These are phyloP conservation scores for Aphidius gifuensis DNA, from an alignment of 1,140 invertebrate species.

Conservation along the genomic window DNA sequence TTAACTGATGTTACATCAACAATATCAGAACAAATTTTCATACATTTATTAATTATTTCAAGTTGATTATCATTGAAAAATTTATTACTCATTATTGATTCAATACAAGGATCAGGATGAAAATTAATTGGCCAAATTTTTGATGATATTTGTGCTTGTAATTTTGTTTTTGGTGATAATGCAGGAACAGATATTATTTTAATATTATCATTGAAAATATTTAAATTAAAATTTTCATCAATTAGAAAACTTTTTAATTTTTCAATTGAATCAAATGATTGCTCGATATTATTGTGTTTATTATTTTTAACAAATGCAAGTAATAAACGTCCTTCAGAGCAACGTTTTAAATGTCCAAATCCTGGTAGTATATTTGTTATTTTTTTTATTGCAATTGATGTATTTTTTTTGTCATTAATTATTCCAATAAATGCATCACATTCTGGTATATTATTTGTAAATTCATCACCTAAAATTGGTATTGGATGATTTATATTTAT, in stretches of 20 bases:
- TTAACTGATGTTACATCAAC: constrained; percentile 47
- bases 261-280: constrained; percentile 23
- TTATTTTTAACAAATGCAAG: constrained; percentile 51
- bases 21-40: constrained; percentile 62
- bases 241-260: constrained; percentile 54
- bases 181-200: constrained; percentile 61
- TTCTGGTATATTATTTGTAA: constrained; percentile 53
- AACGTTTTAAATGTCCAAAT: constrained; percentile 72
- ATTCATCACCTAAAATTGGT: constrained; percentile 58
- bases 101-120: constrained; percentile 71
- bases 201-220: constrained; percentile 57
- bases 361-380: constrained; percentile 57
- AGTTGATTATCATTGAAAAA: constrained; percentile 64
- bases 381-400: constrained; percentile 63
- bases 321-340: constrained; percentile 61
- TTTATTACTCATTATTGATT: constrained; percentile 61
- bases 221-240: constrained; percentile 54
- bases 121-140: constrained; percentile 83
- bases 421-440: constrained; percentile 61
- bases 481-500: constrained; percentile 35
- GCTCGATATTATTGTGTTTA: background rate
- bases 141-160: constrained; percentile 64
- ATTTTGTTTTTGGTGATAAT: constrained; percentile 61
- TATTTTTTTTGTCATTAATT: constrained; percentile 61
- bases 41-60: constrained; percentile 59